A percentile compares a stretch with the other conserved stretches of the same genome.
These are phyloP conservation scores for Philopedon plagiatum DNA, from an alignment of 2,888 invertebrate species.

Conservation along the genomic window DNA sequence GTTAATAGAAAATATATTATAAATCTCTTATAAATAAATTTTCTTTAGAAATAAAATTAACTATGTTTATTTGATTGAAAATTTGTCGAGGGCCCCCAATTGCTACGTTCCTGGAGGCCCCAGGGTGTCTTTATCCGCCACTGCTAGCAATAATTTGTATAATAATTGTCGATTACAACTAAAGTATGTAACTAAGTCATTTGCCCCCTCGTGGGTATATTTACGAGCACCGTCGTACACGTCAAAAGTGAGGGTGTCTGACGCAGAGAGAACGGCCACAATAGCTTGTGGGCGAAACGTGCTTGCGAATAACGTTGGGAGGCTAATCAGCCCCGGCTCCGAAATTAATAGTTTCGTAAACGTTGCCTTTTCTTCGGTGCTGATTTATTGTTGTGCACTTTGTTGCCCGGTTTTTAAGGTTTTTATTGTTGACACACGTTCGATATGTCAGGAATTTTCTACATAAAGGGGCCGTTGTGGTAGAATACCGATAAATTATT, in stretches of 20 bases:
- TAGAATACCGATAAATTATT: not conserved
- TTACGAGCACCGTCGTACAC: constrained; percentile 19
- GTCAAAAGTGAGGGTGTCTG: constrained; percentile 53
- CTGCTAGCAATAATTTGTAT: not conserved
- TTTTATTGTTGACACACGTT: constrained; percentile 66
- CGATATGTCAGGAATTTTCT: constrained; percentile 50
- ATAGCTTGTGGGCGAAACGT: constrained; percentile 64
- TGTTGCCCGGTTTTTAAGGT: constrained; percentile 54
- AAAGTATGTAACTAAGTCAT: constrained; percentile 20
- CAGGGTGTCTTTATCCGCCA: no score
- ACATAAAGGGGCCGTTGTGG: constrained; percentile 7
- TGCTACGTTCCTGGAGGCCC: no score
- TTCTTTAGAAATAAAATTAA: no score
- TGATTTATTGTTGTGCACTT: constrained; percentile 65
- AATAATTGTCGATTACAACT: not conserved
- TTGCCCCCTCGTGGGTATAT: constrained; percentile 28
- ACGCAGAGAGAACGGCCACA: constrained; percentile 57
- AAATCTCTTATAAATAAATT: no score
- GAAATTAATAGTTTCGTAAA: constrained; percentile 53
- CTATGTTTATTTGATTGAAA: no score
- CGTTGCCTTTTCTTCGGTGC: constrained; percentile 56
- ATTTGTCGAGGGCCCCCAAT: no score
- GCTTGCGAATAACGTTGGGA: constrained; percentile 61
- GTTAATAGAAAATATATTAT: no score
- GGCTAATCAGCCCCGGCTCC: constrained; percentile 62